Base-by-base conservation (phyloP, 1,140 invertebrate genomes). In the Drosophila sucinea region DNA sequence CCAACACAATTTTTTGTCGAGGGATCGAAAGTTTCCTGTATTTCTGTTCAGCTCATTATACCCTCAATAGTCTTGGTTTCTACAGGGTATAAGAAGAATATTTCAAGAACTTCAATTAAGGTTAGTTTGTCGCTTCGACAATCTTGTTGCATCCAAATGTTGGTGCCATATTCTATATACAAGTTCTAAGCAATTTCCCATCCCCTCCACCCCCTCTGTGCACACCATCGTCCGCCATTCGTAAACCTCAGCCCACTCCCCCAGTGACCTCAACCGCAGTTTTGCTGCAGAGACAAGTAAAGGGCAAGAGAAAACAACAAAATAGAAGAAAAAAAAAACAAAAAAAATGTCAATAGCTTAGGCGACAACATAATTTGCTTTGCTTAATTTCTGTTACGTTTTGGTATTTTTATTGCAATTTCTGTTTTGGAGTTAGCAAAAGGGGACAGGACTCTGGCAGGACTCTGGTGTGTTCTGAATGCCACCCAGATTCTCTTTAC, bases 341-440 rank as follows among this genome's bases (percentile, higher is more conserved):
- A 51, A 75, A 75, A 75, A 84, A 51, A 51, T 86, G 81, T 84
- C 81, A 84, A 84, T 85, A 85, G 70, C 65, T 83, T 72, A 66
- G 47, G 63, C 75, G 77, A 75, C 75, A 63, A 82, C 79, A 86
- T 86, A 86, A 86, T 87, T 87, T 86, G 83, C 83, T 86, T 86
- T 86, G 76, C 83, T 86, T 87, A 87, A 86, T 87, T 87, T 79
- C 70, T 70, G 83, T 67, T 77, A 79, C 83, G 83, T 79, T 87
- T 87, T 40, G 83, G 83, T 82, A 86, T 86, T 86, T 86, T 86
- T 83, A 87, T 86, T 87, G 77, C 83, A 82, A 87, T 86, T 86
- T 86, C 76, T 87, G 83, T 82, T 87, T 51, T 51, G 44, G 44
- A 77, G 75, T 77, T 77, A 70, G 75, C 60, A 67, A 73, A 51